These are phyloP conservation scores for Conger conger DNA, from an alignment of 2,113 vertebrate genomes.

Conservation along the genomic window DNA sequence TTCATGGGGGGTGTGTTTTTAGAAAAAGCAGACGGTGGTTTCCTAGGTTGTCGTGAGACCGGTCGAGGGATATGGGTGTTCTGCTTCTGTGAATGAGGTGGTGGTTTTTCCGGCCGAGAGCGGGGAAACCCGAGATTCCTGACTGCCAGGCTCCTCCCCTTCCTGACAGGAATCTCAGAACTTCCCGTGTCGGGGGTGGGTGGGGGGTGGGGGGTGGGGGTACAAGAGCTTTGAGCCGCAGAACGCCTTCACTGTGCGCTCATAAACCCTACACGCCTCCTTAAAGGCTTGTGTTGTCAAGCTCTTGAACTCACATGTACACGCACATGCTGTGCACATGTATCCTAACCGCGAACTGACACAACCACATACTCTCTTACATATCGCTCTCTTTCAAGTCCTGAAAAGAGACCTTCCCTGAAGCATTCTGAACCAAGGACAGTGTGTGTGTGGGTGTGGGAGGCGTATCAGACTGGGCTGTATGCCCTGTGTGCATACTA, in stretches of 20 bases:
- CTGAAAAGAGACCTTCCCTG: background rate
- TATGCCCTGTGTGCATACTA: too few relatives aligned
- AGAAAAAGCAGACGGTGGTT: background rate
- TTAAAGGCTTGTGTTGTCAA: background rate
- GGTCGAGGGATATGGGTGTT: background rate
- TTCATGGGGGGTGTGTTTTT: background rate
- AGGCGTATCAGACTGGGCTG: background rate
- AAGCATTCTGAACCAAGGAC: background rate
- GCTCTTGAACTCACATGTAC: background rate
- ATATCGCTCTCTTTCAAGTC: background rate
- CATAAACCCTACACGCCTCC: background rate
- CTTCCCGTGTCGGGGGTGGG: conserved; percentile 6
- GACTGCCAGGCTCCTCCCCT: conserved; percentile 11
- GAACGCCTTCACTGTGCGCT: background rate
- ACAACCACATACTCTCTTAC: background rate
- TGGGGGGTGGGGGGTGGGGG: too few relatives aligned
- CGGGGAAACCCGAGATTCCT: background rate
- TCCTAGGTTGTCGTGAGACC: background rate
- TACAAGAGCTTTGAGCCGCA: background rate
- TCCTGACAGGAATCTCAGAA: conserved; percentile 17
- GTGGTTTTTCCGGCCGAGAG: background rate
- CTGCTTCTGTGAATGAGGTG: background rate
- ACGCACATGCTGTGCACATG: background rate
- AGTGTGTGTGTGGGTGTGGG: background rate
- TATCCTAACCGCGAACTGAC: background rate